Base-by-base conservation (phyloP, 2,113 vertebrate genomes). In the Acrocephalus arundinaceus region DNA sequence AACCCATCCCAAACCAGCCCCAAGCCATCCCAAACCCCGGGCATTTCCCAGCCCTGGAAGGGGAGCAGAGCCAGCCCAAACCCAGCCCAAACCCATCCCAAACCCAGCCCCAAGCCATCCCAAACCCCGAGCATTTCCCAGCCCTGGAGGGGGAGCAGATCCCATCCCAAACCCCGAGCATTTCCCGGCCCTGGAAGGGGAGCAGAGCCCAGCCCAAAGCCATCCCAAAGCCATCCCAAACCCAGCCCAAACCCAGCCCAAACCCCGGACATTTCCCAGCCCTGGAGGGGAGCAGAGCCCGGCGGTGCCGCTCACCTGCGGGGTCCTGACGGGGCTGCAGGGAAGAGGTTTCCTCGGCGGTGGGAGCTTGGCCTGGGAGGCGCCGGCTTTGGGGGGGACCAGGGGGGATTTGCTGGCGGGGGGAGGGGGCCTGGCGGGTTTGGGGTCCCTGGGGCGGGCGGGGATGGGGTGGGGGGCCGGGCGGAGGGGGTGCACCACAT, bases 291-390 rank as follows among this genome's bases (percentile, higher is more conserved):
- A 2, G 25, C 28, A 41, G 28, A 31, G 37, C 62, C 48, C 13
- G 10, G 5, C 65, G 13, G 59, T 1, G 7, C 17, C 8, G 6
- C 97, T 98, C 96, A 99, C 98, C 98, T 97, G 84, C 0, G 98
- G 98, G 31, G 95, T 97, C 68, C 98, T 96, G 35, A 97, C 85
- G 0, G 99, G 98, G 88, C 98, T 98, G 84, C 98, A 98, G 28
- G 99, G 99, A 37, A 99, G 98, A 18, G 99, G 98, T 45, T 98
- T 99, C 98, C 96, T 98, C 1, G 99, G 99, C 4, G 99, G 98
- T 0, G 97, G 98, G 25, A 98, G 97, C 85, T 98, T 98, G 67
- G 92, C 95, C 28, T 97, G 95, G 8, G 94, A 83, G 10, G 49
- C 6, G 0, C 41, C n/a, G 0, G 5, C 18, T 80, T 80, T 94